Evolutionary conservation across 2,888 invertebrate species (phyloP).

Genomic region (Apamea epomidion): DNA sequence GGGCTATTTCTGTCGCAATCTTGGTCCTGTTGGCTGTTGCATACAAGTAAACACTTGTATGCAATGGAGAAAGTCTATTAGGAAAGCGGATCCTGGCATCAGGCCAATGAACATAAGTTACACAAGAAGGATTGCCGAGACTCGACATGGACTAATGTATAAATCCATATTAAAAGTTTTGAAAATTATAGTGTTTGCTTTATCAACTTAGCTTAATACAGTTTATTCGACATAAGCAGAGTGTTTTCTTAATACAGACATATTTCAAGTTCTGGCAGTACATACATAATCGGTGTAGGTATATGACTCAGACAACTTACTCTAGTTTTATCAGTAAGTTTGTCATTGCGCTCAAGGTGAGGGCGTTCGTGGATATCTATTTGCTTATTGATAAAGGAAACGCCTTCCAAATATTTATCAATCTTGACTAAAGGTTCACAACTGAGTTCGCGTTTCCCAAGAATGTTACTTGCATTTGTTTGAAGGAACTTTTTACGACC

Average conservation of each 20-base stretch:
- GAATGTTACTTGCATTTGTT: constrained; percentile 45
- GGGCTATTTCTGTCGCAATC: constrained; percentile 49
- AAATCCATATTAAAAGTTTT: constrained; percentile 22
- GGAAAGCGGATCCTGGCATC: constrained; percentile 64
- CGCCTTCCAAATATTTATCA: constrained; percentile 51
- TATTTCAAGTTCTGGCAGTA: constrained; percentile 40
- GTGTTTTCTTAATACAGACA: constrained; percentile 27
- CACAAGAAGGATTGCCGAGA: constrained; percentile 44
- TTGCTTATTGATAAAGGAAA: constrained; percentile 57
- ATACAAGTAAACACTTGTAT: constrained; percentile 32
- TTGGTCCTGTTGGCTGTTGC: constrained; percentile 43
- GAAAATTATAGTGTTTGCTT: constrained; percentile 13
- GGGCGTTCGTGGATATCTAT: constrained; percentile 66
- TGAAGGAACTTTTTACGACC: constrained; percentile 60
- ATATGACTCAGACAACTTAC: constrained; percentile 66
- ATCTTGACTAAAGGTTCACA: constrained; percentile 16
- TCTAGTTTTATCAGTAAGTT: constrained; percentile 70
- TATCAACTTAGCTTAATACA: background rate
- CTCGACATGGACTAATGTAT: constrained; percentile 32
- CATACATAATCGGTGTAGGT: constrained; percentile 34
- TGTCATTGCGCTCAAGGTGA: constrained; percentile 73
- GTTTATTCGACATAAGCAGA: background rate
- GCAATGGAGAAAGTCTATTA: constrained; percentile 64
- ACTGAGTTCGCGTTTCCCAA: constrained; percentile 5
- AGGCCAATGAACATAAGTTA: constrained; percentile 57